These are phyloP conservation scores for Pissodes strobi DNA, from an alignment of 1,140 invertebrate species.

Conservation along the genomic window DNA sequence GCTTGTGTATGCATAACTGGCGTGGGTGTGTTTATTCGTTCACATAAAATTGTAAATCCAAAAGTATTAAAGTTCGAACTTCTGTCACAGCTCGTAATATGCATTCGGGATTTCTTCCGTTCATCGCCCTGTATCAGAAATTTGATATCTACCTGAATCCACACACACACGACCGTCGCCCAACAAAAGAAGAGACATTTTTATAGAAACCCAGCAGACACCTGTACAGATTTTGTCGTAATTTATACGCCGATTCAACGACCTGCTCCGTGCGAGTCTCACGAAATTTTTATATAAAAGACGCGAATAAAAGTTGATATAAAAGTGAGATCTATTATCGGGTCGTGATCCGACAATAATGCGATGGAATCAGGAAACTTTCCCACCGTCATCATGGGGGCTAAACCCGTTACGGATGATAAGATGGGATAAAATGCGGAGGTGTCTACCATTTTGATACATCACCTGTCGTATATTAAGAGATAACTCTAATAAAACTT, in stretches of 20 bases:
- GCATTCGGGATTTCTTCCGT: too few relatives aligned
- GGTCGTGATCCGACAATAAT: conserved; percentile 23
- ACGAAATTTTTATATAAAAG: conserved; percentile 30
- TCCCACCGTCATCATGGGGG: conserved; percentile 18
- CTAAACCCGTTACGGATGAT: conserved; percentile 11
- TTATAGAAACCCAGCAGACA: conserved; percentile 25
- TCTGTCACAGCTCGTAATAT: too few relatives aligned
- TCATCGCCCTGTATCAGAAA: conserved; percentile 8
- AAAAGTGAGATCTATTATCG: conserved; percentile 6
- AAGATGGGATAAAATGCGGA: background rate
- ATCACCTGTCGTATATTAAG: too few relatives aligned
- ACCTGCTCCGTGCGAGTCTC: conserved; percentile 10
- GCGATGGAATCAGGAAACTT: conserved; percentile 16
- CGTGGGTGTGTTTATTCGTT: too few relatives aligned
- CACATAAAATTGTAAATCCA: too few relatives aligned
- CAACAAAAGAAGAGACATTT: conserved; percentile 25
- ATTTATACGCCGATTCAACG: conserved; percentile 27
- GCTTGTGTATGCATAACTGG: too few relatives aligned
- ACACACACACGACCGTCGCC: background rate
- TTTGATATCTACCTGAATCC: conserved; percentile 29
- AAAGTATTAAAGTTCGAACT: too few relatives aligned
- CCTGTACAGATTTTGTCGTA: conserved; percentile 21
- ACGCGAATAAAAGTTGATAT: conserved; percentile 19
- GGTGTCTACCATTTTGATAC: too few relatives aligned
- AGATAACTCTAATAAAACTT: too few relatives aligned